Percentiles rank a stretch among this genome's conserved stretches.
Evolutionary conservation across 1,140 invertebrate genomes (phyloP).

Genomic region (Drosophila sp.): DNA sequence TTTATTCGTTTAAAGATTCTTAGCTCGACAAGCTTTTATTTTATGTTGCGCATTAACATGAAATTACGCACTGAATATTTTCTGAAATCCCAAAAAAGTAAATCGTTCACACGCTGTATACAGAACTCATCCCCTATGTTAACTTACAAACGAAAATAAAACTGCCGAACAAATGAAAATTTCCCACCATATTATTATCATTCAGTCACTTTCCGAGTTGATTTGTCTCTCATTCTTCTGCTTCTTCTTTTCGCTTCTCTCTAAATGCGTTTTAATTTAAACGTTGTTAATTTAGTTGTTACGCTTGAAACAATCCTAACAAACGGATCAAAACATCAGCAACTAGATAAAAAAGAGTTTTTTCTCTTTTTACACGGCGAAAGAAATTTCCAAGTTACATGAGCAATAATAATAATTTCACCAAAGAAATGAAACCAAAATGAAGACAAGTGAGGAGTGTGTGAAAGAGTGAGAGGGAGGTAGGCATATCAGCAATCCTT

Average conservation of each 20-base stretch:
- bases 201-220: constrained; percentile 11
- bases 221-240: constrained; percentile 7
- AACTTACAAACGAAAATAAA: constrained; percentile 23
- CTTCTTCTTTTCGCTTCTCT: constrained; percentile 4
- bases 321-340: constrained; percentile 39
- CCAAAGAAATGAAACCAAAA: constrained; percentile 45
- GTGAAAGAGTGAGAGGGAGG: background rate
- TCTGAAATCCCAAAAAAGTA: background rate
- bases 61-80: constrained; percentile 32
- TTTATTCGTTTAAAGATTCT: background rate
- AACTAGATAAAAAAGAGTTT: constrained; percentile 37
- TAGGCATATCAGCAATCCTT: constrained; percentile 41
- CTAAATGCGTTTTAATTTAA: constrained; percentile 57
- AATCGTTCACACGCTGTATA: constrained; percentile 45
- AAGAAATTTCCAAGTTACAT: constrained; percentile 47
- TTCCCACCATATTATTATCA: constrained; percentile 35
- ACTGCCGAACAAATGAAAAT: constrained; percentile 23
- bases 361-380: background rate
- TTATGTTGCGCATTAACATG: constrained; percentile 20
- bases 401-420: constrained; percentile 38
- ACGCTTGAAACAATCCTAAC: constrained; percentile 46
- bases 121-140: constrained; percentile 44
- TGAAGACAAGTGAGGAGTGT: background rate
- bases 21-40: background rate
- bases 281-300: constrained; percentile 66